phyloP scores from a whole-genome alignment of 2,797 vertebrate species.

The Semotilus atromaculatus region DNA sequence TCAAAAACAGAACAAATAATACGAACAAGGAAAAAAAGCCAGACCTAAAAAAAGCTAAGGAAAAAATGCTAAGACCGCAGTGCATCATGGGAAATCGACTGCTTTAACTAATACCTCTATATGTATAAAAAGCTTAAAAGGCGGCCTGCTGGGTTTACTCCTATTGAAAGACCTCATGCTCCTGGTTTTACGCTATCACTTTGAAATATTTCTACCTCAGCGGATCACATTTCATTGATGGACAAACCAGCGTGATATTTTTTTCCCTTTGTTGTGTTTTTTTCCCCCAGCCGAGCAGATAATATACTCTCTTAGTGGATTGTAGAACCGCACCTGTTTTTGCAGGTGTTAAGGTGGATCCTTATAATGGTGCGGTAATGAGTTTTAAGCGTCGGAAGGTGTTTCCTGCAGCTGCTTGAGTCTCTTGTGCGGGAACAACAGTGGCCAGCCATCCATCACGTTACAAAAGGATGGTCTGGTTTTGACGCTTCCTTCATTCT shows the following conservation, averaged over 20 bases:
- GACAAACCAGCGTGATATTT: slow-evolving; percentile 2
- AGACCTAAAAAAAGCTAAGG: neutral
- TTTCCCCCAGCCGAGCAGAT: slow-evolving; percentile 49
- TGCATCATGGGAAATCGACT: neutral
- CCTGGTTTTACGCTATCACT: neutral
- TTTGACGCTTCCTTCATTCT: neutral
- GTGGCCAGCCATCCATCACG: slow-evolving; percentile 71
- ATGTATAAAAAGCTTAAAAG: neutral
- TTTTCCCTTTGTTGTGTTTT: neutral
- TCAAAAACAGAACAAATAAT: neutral
- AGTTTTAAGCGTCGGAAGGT: slow-evolving; percentile 70
- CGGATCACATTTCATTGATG: neutral
- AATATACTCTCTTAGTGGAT: slow-evolving; percentile 56
- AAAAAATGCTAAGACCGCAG: neutral
- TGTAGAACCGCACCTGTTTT: slow-evolving; percentile 72
- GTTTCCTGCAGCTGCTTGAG: slow-evolving; percentile 68
- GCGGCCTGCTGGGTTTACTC: neutral
- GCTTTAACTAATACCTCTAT: neutral
- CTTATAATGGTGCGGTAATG: slow-evolving; percentile 71
- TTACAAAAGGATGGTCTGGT: slow-evolving; percentile 41
- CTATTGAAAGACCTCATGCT: neutral
- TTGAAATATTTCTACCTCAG: neutral
- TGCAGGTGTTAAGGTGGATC: slow-evolving; percentile 74
- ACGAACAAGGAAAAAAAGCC: neutral
- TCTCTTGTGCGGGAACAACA: slow-evolving; percentile 59